A percentile compares a stretch with the other conserved stretches of the same genome.
These are phyloP conservation scores for Jordanella pulchra DNA, from an alignment of 2,797 vertebrate species.

Conservation along the genomic window DNA sequence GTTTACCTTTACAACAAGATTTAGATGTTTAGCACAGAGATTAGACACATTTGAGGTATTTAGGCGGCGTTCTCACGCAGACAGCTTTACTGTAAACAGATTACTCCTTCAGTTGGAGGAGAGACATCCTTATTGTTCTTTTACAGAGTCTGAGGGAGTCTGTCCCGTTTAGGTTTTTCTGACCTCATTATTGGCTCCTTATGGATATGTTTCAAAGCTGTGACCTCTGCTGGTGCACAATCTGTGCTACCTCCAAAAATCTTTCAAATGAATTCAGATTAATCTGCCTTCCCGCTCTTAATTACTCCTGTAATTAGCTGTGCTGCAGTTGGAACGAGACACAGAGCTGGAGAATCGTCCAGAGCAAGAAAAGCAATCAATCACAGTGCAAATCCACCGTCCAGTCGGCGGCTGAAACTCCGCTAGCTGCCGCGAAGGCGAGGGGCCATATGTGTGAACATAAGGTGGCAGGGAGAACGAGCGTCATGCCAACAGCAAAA, in stretches of 20 bases:
- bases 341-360: neutral
- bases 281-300: conserved; percentile 11
- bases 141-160: neutral
- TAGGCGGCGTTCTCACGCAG: conserved; percentile 2
- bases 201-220: conserved; percentile 18
- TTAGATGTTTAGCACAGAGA: conserved; percentile 26
- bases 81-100: conserved; percentile 19
- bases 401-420: neutral
- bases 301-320: conserved; percentile 17
- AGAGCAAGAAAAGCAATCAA: conserved; percentile 9
- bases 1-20: conserved; percentile 37
- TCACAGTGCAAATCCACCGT: conserved; percentile 8
- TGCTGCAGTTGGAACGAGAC: neutral
- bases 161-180: conserved; percentile 6
- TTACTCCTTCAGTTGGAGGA: conserved; percentile 12
- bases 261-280: conserved; percentile 1
- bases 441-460: conserved; percentile 40
- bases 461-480: conserved; percentile 29
- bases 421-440: conserved; percentile 9
- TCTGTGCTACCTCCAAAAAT: conserved; percentile 5
- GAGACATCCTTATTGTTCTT: conserved; percentile 28
- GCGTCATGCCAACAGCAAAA: conserved; percentile 19
- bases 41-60: conserved; percentile 20
- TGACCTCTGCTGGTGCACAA: conserved; percentile 7
- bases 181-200: conserved; percentile 17